phyloP scores from a whole-genome alignment of 2,797 vertebrate species.

The Gallinago stenura region DNA sequence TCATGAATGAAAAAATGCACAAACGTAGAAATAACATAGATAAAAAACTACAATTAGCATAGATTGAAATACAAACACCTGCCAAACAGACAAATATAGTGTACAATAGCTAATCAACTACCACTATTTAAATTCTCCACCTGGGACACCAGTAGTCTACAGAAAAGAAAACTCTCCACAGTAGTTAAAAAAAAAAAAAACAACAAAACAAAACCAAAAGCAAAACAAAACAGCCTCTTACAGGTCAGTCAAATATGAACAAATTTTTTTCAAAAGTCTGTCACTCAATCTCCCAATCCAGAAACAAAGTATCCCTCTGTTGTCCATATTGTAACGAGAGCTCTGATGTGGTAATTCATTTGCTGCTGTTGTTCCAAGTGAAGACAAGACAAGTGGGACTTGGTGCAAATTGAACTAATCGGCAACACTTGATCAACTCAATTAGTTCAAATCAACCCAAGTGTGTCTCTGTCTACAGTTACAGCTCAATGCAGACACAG shows the following conservation, averaged over 20 bases:
- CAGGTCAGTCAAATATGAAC: background rate
- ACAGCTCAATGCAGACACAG: background rate
- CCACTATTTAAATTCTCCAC: fast-evolving
- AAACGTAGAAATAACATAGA: background rate
- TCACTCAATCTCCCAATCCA: background rate
- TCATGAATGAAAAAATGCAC: background rate
- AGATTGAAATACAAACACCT: background rate
- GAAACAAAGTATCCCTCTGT: background rate
- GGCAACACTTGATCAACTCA: conserved; percentile 58
- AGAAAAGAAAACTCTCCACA: background rate
- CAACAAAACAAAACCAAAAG: no score
- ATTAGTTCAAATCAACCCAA: conserved; percentile 60
- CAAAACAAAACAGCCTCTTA: background rate
- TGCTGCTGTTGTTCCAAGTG: background rate
- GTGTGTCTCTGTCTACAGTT: conserved; percentile 22
- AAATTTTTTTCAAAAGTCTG: background rate
- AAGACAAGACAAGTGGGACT: conserved; percentile 39
- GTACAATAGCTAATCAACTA: background rate
- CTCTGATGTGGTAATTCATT: background rate
- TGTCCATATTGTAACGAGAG: background rate
- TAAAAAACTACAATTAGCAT: background rate
- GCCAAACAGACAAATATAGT: background rate
- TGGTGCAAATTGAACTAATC: conserved; percentile 27
- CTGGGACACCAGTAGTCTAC: background rate
- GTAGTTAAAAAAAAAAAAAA: background rate